These are phyloP conservation scores for Gadus macrocephalus DNA, from an alignment of 2,113 vertebrate species.

Conservation along the genomic window DNA sequence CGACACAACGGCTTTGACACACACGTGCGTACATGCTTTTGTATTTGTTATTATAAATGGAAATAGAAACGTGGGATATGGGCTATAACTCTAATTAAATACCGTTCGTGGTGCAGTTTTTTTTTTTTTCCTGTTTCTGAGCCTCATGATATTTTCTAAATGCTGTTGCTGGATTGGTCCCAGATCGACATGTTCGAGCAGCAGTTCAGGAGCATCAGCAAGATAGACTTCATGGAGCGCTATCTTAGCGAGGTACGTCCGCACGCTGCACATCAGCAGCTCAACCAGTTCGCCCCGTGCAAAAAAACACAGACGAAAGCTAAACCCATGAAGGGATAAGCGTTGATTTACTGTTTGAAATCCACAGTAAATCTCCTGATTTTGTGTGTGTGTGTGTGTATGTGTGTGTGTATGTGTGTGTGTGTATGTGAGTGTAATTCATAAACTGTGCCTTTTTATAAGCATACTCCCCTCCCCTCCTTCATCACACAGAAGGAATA, in stretches of 20 bases:
- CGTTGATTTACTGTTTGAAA: too few species aligned
- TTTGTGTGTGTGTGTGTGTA: too few species aligned
- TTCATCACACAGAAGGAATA: conserved; percentile 69
- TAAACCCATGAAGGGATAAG: too few species aligned
- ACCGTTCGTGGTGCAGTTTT: too few species aligned
- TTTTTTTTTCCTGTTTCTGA: too few species aligned
- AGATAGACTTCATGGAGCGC: conserved; percentile 80
- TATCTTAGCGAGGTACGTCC: conserved; percentile 73
- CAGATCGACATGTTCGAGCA: conserved; percentile 80
- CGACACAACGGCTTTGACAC: conserved; percentile 77
- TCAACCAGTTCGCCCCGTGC: neutral
- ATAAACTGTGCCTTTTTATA: too few species aligned
- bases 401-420: too few species aligned
- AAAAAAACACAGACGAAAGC: neutral
- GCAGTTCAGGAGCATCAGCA: conserved; percentile 77
- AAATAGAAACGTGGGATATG: neutral
- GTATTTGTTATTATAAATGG: neutral
- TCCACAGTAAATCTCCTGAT: too few species aligned
- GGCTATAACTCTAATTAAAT: too few species aligned
- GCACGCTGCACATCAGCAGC: neutral
- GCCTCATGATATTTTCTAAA: too few species aligned
- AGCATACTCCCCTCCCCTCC: neutral
- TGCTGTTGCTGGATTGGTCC: neutral
- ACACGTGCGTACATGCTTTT: conserved; percentile 56
- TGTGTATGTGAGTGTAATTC: too few species aligned